Evolutionary conservation across 2,113 vertebrate species (phyloP), one percentile per base, ranked within the genome.

Genomic region (Fukomys damarensis): DNA sequence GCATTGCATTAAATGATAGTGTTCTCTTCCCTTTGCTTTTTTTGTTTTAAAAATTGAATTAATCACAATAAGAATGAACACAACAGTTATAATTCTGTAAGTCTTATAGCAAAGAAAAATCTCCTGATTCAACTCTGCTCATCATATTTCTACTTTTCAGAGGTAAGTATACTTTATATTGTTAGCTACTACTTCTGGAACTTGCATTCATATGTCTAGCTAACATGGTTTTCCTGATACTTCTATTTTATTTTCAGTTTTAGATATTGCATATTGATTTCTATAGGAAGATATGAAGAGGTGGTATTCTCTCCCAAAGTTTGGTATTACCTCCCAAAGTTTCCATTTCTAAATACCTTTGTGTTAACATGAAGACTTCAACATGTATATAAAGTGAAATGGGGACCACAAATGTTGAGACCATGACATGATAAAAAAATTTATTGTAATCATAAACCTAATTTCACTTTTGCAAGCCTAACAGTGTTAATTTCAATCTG

Each of bases 221-320:
- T 63, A 61, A 66, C 5, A 38, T 35, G 2, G 32, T 52, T 81
- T 52, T 56, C 61, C 30, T 74, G 24, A 5, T 63, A 10, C 35
- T 72, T 84, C 41, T 59, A 38, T 88, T 92, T 41, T 22, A 43
- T 86, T 96, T 94, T 79, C 7, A 43, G 38, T 77, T 86, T 49
- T 89, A 43, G 24, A 83, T 58, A 65, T 77, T 54, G 35, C 38
- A 19, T 85, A 17, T 85, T 93, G 30, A 52, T 72, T 81, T 80
- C 20, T 68, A 76, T 66, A 20, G 14, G 54, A 92, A 88, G 35
- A n/a, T 85, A 24, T 32, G 19, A n/a, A n/a, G n/a, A n/a, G n/a
- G n/a, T n/a, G n/a, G n/a, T n/a, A 24, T 56, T 76, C 46, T 4
- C 9, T 38, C 35, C 54, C 43, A 77, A 43, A 30, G 2, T 1